These are phyloP conservation scores for Phacellophora camtschatica DNA, from an alignment of 30 jellyfish, hydroid and myxozoan species.

Conservation along the genomic window DNA sequence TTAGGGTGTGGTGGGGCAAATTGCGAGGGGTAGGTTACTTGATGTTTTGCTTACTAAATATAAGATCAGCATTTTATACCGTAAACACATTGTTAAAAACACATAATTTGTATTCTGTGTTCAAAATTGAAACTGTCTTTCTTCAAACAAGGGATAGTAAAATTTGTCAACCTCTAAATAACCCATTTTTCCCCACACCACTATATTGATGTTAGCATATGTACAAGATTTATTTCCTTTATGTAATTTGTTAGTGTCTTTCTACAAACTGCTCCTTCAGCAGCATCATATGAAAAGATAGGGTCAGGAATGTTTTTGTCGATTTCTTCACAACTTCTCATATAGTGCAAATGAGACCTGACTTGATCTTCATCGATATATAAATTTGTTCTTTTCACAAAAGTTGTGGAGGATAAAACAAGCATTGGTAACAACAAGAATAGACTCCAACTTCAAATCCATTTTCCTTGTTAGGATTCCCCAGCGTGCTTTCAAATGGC, in stretches of 20 bases:
- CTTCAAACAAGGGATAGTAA: slow-evolving; percentile 11
- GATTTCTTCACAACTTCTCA: not conserved
- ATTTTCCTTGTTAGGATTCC: slow-evolving; percentile 35
- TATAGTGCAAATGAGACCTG: slow-evolving; percentile 1
- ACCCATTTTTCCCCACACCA: slow-evolving; percentile 11
- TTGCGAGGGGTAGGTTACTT: slow-evolving; percentile 3
- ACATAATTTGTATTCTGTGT: not conserved
- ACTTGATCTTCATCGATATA: slow-evolving; percentile 35
- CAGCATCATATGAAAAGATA: not conserved
- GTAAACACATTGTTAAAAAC: not conserved
- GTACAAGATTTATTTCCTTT: not conserved
- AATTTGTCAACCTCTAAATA: not conserved
- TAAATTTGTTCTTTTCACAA: slow-evolving; percentile 28
- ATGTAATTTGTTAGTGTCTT: slow-evolving; percentile 19
- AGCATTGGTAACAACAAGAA: slow-evolving; percentile 43
- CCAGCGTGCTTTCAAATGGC: slow-evolving; percentile 68
- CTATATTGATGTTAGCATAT: not conserved
- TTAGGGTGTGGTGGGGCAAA: slow-evolving; percentile 19
- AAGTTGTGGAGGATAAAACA: slow-evolving; percentile 66
- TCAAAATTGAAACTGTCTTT: not conserved
- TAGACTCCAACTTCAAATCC: slow-evolving; percentile 21
- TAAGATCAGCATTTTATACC: no score
- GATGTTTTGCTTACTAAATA: not conserved
- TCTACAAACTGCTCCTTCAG: slow-evolving; percentile 16
- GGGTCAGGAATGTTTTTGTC: slow-evolving; percentile 5